A percentile compares a stretch with the other conserved stretches of the same genome.
These are phyloP conservation scores for Larimichthys crocea DNA, from an alignment of 2,113 vertebrate species.

Conservation along the genomic window DNA sequence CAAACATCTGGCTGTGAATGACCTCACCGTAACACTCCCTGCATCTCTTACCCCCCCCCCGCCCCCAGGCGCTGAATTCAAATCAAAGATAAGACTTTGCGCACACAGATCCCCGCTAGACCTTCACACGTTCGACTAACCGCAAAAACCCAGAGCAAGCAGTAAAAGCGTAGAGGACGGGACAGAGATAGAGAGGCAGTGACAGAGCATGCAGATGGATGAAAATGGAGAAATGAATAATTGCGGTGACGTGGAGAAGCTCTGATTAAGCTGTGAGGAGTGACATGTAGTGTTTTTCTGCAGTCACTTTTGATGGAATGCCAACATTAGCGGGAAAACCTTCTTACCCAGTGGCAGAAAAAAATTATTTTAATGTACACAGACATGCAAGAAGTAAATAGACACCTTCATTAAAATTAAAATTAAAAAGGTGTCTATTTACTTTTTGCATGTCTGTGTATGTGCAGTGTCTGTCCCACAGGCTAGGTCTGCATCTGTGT, in stretches of 20 bases:
- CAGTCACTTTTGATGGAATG: conserved; percentile 29
- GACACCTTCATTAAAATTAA: too few relatives aligned
- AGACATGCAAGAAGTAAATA: too few relatives aligned
- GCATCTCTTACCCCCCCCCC: not conserved
- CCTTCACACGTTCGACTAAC: not conserved
- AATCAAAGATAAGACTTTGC: conserved; percentile 32
- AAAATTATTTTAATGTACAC: not conserved
- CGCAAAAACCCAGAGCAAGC: conserved; percentile 37
- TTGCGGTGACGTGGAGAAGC: conserved; percentile 4
- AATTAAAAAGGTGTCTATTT: too few relatives aligned
- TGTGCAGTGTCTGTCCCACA: not conserved
- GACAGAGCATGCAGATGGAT: conserved; percentile 68
- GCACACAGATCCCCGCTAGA: conserved; percentile 17
- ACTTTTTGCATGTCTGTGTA: too few relatives aligned
- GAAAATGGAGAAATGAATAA: conserved; percentile 35
- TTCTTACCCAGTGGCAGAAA: not conserved
- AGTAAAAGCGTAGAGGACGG: conserved; percentile 39
- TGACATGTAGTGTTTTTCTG: conserved; percentile 14
- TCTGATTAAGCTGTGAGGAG: conserved; percentile 19
- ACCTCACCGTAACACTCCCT: conserved; percentile 53
- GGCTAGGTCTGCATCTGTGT: not conserved
- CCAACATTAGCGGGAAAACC: conserved; percentile 16
- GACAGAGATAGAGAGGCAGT: conserved; percentile 54
- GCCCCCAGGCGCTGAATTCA: conserved; percentile 8
- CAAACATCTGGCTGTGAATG: conserved; percentile 62